Evolutionary conservation across 2,797 vertebrate species (phyloP).

Genomic region (Lycodopsis pacificus): DNA sequence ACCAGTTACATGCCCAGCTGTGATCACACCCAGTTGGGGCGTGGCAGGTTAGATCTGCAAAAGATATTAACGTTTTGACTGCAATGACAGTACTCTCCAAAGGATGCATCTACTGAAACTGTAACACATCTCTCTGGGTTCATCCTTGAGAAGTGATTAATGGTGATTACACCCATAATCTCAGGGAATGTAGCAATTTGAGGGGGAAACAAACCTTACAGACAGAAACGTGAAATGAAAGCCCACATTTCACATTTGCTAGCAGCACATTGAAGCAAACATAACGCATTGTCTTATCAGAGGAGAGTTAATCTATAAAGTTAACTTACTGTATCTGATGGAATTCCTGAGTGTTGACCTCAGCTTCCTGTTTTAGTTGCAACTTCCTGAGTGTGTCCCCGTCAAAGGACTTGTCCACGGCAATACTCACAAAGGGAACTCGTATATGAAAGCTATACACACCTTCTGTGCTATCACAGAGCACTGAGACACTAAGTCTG

Average conservation of each 20-base stretch:
- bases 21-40: slow-evolving; percentile 21
- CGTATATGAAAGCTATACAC: slow-evolving; percentile 14
- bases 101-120: neutral
- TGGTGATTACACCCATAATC: neutral
- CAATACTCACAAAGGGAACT: slow-evolving; percentile 13
- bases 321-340: slow-evolving; percentile 65
- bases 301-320: slow-evolving; percentile 43
- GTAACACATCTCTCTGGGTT: neutral
- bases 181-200: neutral
- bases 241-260: neutral
- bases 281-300: slow-evolving; percentile 13
- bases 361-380: slow-evolving; percentile 82
- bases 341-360: slow-evolving; percentile 80
- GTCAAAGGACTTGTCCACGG: slow-evolving; percentile 41
- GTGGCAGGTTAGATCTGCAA: slow-evolving; percentile 10
- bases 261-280: slow-evolving; percentile 2
- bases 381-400: slow-evolving; percentile 76
- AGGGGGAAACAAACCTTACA: neutral
- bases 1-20: neutral
- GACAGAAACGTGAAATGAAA: neutral
- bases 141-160: slow-evolving; percentile 4
- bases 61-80: neutral
- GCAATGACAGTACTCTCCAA: neutral
- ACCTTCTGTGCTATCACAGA: neutral
- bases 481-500: neutral